Evolutionary conservation across 1,140 invertebrate genomes (phyloP), one percentile per base, ranked within the genome.

Genomic region (Vanessa tameamea): DNA sequence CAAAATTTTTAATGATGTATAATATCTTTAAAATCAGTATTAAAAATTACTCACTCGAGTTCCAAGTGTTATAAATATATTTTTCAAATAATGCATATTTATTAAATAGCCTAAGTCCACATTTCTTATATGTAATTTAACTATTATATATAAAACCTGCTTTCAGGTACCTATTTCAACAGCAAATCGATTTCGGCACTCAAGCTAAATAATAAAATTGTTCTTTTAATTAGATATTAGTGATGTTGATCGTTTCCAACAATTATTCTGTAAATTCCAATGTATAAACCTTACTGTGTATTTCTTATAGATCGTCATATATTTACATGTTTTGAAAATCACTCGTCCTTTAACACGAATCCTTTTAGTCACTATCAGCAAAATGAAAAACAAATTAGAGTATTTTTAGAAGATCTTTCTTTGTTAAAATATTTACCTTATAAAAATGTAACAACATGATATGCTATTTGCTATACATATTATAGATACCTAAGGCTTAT

Each of bases 371-470:
- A 87, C 76, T 81, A 77, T 82, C 84, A 81, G 80, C 76, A 78
- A 77, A 78, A 76, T 75, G 69, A 75, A 84, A 71, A 76, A 79
- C 69, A 70, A 82, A 80, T 85, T 89, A 89, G 83, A 84, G 83
- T 92, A 90, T 92, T 92, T 92, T 92, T 92, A 92, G 90, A 92
- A 78, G 78, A 91, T 82, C 83, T 88, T 90, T 90, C 80, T 89
- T 90, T 89, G 78, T 88, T 87, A 85, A 79, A 84, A 80, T 83
- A 82, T 85, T 81, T 89, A 89, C 80, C 81, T 86, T 71, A 75
- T 75, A 79, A 79, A 79, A 77, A 67, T 69, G 72, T 72, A 77
- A 78, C 72, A 80, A 76, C 82, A 68, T 73, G 80, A 80, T 84
- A 73, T 81, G 82, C 82, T 88, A 81, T 82, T 85, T 81, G 82